A percentile compares a stretch with the other conserved stretches of the same genome.
phyloP scores from a whole-genome alignment of 1,140 invertebrate genomes.

The Amyelois transitella region DNA sequence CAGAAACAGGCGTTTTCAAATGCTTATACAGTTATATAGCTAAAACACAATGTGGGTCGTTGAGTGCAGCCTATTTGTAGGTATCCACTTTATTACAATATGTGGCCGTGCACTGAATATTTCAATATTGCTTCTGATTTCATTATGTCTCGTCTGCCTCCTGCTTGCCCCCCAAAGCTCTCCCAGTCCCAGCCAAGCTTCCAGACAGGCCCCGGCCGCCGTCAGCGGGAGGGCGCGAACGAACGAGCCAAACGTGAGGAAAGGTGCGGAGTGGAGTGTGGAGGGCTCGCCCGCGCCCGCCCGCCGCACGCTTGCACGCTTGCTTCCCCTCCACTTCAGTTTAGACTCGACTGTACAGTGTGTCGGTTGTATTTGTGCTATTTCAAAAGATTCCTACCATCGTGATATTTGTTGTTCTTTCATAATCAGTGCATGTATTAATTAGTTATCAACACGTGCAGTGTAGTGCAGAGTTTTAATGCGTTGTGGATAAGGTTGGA shows the following conservation, averaged over 20 bases:
- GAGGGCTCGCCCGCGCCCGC: constrained; percentile 4
- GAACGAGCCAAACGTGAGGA: too few species aligned
- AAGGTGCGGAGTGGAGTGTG: constrained; percentile 10
- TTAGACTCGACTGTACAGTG: background rate
- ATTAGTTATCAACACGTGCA: background rate
- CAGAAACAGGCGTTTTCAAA: too few species aligned
- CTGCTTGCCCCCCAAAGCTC: background rate
- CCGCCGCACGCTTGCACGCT: background rate
- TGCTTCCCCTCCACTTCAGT: background rate
- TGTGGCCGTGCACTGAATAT: too few species aligned
- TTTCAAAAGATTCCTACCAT: background rate
- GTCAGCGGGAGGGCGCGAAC: constrained; percentile 10
- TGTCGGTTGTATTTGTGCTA: background rate
- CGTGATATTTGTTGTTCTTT: background rate
- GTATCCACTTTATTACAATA: too few species aligned
- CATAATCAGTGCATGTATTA: background rate
- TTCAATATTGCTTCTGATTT: too few species aligned
- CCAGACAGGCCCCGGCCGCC: background rate
- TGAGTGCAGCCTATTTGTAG: too few species aligned
- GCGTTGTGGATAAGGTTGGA: background rate
- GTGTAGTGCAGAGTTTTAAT: background rate
- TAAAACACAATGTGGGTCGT: too few species aligned
- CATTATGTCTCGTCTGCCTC: too few species aligned
- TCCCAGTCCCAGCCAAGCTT: background rate
- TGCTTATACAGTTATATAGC: too few species aligned